A percentile compares a stretch with the other conserved stretches of the same genome.
phyloP scores from a whole-genome alignment of 2,797 vertebrate species.

The Gallinago stenura region DNA sequence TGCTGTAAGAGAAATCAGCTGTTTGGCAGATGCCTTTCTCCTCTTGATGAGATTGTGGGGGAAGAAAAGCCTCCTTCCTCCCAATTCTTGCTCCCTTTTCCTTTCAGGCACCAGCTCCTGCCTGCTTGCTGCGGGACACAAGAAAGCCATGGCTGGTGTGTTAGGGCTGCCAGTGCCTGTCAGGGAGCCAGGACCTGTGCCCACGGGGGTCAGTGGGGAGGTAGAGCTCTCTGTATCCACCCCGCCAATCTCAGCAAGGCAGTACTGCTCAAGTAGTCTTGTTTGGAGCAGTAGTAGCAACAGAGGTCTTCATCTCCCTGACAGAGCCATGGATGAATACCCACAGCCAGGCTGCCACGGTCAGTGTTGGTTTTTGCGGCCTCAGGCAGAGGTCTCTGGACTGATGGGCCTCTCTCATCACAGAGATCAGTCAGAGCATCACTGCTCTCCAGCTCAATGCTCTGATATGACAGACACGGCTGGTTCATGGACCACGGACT shows the following conservation, averaged over 20 bases:
- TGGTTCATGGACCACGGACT: fast-evolving
- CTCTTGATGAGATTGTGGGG: not conserved
- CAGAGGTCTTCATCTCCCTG: not conserved
- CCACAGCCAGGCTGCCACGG: not conserved
- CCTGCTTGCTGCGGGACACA: not conserved
- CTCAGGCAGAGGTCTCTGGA: not conserved
- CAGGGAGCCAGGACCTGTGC: not conserved
- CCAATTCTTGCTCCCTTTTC: not conserved
- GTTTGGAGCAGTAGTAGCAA: not conserved
- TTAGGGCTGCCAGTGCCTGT: not conserved
- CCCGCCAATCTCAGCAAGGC: not conserved
- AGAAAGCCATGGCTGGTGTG: not conserved
- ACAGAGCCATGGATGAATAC: not conserved
- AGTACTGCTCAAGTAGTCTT: not conserved
- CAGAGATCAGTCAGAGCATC: not conserved
- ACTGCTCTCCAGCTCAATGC: not conserved
- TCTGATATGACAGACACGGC: fast-evolving
- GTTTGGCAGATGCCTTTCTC: not conserved
- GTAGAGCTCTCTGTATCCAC: not conserved
- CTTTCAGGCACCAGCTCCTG: not conserved
- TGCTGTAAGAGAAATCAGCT: not conserved
- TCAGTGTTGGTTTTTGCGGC: not conserved
- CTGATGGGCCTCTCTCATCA: not conserved
- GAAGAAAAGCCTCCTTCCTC: not conserved
- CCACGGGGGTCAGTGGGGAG: not conserved